Evolutionary conservation across 30 jellyfish, hydroid and myxozoan species (phyloP).

Genomic region (Turritopsis rubra): DNA sequence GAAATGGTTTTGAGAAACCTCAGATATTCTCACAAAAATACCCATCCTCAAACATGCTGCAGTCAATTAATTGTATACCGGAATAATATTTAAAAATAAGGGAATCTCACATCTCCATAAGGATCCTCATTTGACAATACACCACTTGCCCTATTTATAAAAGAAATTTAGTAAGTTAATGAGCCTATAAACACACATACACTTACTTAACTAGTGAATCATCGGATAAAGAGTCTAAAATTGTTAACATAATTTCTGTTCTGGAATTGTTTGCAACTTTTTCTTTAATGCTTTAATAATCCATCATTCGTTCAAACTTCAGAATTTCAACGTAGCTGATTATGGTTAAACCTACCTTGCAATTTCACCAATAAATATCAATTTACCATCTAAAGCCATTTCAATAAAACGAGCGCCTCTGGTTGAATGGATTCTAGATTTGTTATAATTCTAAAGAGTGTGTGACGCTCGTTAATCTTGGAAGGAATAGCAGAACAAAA

Average conservation of each 20-base stretch:
- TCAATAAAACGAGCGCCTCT: conserved; percentile 85
- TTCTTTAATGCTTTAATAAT: too few species aligned
- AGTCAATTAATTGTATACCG: too few species aligned
- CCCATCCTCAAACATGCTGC: too few species aligned
- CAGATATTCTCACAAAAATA: too few species aligned
- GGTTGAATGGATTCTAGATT: conserved; percentile 90
- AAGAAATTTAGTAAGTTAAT: neutral
- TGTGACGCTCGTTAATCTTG: neutral
- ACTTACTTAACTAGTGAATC: neutral
- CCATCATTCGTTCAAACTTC: too few species aligned
- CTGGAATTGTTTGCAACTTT: too few species aligned
- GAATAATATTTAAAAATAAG: too few species aligned
- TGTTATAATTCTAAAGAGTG: conserved; percentile 85
- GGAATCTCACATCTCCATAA: conserved; percentile 77
- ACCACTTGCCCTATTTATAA: conserved; percentile 85
- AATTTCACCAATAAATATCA: conserved; percentile 86
- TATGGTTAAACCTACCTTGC: conserved; percentile 50
- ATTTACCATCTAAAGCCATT: conserved; percentile 54
- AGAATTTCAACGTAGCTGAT: neutral
- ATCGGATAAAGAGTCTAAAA: too few species aligned
- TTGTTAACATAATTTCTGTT: too few species aligned
- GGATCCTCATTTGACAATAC: conserved; percentile 87
- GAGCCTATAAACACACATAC: neutral
- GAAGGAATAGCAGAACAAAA: neutral
- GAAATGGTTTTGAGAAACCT: too few species aligned